phyloP scores from a whole-genome alignment of 2,797 vertebrate species.

The Thunnus albacares region DNA sequence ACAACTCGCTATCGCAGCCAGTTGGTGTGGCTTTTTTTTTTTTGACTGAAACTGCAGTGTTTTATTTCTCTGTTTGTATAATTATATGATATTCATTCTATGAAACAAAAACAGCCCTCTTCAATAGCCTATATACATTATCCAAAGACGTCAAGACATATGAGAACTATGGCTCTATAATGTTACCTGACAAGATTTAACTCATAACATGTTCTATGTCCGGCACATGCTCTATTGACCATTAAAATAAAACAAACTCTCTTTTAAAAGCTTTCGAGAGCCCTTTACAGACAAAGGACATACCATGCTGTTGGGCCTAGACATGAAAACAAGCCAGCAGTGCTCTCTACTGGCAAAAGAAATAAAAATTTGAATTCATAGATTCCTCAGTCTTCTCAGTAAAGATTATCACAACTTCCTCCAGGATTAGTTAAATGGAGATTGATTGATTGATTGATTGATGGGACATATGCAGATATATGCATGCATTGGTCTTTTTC shows the following conservation, averaged over 20 bases:
- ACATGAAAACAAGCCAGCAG: conserved; percentile 47
- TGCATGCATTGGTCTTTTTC: no score
- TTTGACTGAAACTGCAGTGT: not conserved
- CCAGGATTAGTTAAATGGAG: not conserved
- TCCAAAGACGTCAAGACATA: not conserved
- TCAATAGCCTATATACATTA: no score
- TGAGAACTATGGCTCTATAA: not conserved
- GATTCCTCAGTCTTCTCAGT: not conserved
- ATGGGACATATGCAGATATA: not conserved
- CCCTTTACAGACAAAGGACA: conserved; percentile 3
- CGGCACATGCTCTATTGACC: conserved; percentile 4
- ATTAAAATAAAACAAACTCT: not conserved
- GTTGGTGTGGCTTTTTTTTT: not conserved
- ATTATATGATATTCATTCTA: not conserved
- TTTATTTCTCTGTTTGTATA: conserved; percentile 23
- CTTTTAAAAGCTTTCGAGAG: not conserved
- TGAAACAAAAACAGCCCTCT: not conserved
- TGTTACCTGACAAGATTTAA: not conserved
- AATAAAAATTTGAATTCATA: not conserved
- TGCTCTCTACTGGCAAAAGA: conserved; percentile 68
- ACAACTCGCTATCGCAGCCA: conserved; percentile 22
- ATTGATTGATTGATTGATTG: not conserved
- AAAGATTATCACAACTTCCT: not conserved
- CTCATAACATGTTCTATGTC: not conserved
- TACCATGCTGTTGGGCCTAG: not conserved